A percentile compares a stretch with the other conserved stretches of the same genome.
Conservation (phyloP, 2,797 vertebrate species). For the Geotrypetes seraphini region DNA sequence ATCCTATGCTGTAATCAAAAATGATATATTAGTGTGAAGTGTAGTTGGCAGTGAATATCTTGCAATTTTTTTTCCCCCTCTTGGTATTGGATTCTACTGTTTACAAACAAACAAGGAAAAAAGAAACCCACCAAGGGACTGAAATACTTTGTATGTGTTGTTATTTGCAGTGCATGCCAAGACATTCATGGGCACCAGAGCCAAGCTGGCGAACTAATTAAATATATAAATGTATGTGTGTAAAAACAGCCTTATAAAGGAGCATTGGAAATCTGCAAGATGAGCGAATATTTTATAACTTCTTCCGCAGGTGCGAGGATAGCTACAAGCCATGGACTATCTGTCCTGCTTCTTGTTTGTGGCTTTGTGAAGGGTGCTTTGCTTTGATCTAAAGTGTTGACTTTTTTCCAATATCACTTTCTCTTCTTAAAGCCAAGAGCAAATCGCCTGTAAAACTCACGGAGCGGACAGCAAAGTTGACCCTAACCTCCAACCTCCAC, state of each 20-base stretch:
- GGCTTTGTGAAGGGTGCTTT: conserved; percentile 81
- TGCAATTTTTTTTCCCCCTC: conserved; percentile 9
- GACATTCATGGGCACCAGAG: conserved; percentile 61
- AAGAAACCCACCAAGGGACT: conserved; percentile 40
- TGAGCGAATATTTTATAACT: conserved; percentile 68
- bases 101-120: conserved; percentile 19
- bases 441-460: conserved; percentile 77
- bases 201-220: conserved; percentile 60
- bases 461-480: conserved; percentile 75
- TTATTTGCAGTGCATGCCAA: conserved; percentile 69
- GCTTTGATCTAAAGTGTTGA: conserved; percentile 84
- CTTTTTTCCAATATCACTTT: conserved; percentile 76
- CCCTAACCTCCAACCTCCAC: conserved; percentile 67
- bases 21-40: no score
- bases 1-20: neutral
- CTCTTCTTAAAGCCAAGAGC: conserved; percentile 80
- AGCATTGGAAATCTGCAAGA: conserved; percentile 68
- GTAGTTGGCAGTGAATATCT: no score
- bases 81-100: conserved; percentile 4
- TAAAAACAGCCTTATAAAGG: conserved; percentile 64
- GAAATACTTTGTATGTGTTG: conserved; percentile 63
- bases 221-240: conserved; percentile 63
- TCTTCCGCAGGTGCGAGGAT: conserved; percentile 85
- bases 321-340: conserved; percentile 81
- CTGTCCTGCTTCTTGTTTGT: conserved; percentile 78